Evolutionary conservation across 2,113 vertebrate species (phyloP), one percentile per base, ranked within the genome.

Genomic region (Nerophis lumbriciformis): DNA sequence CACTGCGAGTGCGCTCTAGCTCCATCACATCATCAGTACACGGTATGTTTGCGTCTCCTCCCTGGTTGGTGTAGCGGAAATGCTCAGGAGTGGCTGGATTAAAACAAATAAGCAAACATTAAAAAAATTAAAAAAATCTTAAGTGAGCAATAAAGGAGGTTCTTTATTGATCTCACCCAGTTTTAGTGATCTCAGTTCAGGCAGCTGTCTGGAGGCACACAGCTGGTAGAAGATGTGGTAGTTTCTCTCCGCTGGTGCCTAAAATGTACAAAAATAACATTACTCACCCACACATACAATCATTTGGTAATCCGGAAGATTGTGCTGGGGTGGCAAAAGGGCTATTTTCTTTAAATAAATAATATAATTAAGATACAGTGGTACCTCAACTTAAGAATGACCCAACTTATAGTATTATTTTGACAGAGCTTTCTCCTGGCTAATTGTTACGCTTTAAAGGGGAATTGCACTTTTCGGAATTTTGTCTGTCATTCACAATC

Each of bases 221-320:
- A 92, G 85, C 72, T 92, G 91, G 74, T 91, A 92, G 85, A 92
- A 91, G 67, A 92, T 89, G 28, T 92, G 90, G 67, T 92, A 92
- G 75, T 92, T 92, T 58, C 91, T 90, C 75, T 91, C 91, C 38
- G 82, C 69, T 5, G 80, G 50, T 3, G 90, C 83, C 90, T 92
- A 37, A 52, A 5, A 65, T 4, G 39, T 3, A 69, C n/a, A 56
- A 0, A 28, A 21, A 67, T 8, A 60, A 55, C 4, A 55, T 13
- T 5, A 13, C 15, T n/a, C n/a, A 8, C 48, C 13, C 48, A 50
- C 48, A 15, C 11, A 15, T 12, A 5, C 42, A 45, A 12, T 45
- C 3, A 12, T 45, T 0, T 3, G 9, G 42, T 45, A 45, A 45
- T 45, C 42, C 42, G 12, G 42, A 45, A 45, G 42, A 45, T 45